These are phyloP conservation scores for Labroides dimidiatus DNA, from an alignment of 2,797 vertebrate genomes.

Conservation along the genomic window DNA sequence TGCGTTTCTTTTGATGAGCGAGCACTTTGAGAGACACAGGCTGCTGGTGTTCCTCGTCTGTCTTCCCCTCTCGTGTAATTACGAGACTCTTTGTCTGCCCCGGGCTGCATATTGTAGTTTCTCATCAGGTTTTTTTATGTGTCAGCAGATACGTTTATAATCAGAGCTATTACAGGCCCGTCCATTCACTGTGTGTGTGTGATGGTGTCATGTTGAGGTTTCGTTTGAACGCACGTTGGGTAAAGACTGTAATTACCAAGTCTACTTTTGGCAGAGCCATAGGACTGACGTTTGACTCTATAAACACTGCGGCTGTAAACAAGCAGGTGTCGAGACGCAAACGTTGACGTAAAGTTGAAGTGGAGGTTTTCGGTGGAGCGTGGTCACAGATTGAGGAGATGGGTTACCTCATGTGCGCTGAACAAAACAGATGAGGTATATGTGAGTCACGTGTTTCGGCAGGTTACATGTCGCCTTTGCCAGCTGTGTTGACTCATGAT, in stretches of 20 bases:
- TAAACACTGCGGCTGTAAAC: slow-evolving; percentile 52
- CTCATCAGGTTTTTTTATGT: slow-evolving; percentile 65
- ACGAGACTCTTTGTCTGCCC: slow-evolving; percentile 56
- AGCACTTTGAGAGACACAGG: slow-evolving; percentile 42
- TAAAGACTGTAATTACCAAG: slow-evolving; percentile 64
- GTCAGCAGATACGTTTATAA: slow-evolving; percentile 76
- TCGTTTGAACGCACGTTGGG: slow-evolving; percentile 36
- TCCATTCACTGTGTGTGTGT: slow-evolving; percentile 38
- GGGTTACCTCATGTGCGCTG: slow-evolving; percentile 78
- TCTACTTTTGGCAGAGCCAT: slow-evolving; percentile 43
- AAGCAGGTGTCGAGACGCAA: slow-evolving; percentile 51
- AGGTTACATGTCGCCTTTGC: slow-evolving; percentile 56
- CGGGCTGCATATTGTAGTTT: slow-evolving; percentile 63
- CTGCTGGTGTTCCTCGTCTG: slow-evolving; percentile 45
- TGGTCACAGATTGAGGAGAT: slow-evolving; percentile 32
- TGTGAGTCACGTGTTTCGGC: slow-evolving; percentile 68
- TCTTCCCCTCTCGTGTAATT: slow-evolving; percentile 62
- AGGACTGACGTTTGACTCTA: slow-evolving; percentile 48
- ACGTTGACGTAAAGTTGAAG: slow-evolving; percentile 41
- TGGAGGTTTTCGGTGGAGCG: slow-evolving; percentile 32
- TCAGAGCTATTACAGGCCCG: slow-evolving; percentile 25
- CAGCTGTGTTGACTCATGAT: slow-evolving; percentile 63
- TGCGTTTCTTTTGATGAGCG: slow-evolving; percentile 64
- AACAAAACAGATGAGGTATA: slow-evolving; percentile 82
- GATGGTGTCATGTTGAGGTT: slow-evolving; percentile 51